Evolutionary conservation across 2,888 invertebrate genomes (phyloP), one percentile per base, ranked within the genome.

Genomic region (Athrips mouffetella): DNA sequence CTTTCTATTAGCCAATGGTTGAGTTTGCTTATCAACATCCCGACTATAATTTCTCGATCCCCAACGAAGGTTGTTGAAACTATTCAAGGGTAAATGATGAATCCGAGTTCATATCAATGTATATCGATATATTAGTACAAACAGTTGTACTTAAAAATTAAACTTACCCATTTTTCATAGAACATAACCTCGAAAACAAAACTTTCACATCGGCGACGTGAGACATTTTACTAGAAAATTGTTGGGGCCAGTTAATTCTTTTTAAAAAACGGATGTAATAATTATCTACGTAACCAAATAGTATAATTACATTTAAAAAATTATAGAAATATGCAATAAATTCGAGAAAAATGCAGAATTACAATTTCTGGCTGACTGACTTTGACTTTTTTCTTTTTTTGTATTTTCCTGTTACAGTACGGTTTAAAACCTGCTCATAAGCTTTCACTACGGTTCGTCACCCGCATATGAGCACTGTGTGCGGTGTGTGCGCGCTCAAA

Each of bases 161-260:
- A 51, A 60, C 76, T 70, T 67, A 86, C 88, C 86, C 80, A 76
- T 84, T 85, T 74, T 86, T 88, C 62, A 83, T 58, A 59, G 82
- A 77, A 76, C 79, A 80, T 80, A 88, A 82, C 82, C 88, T 85
- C 73, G 75, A 73, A 69, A 87, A 74, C 29, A 88, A 62, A 62
- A 79, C 65, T 79, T 83, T 88, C 62, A 85, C 73, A 54, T 88
- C 88, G 46, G 82, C 70, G 55, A 84, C 74, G 67, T 88, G 88
- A 60, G 88, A 76, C 88, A 88, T 88, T 51, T 56, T 75, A n/a
- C 13, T 25, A 23, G n/a, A 13, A 23, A 23, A 13, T 11, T 13
- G 8, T 11, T 8, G 15, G 16, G 33, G 15, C 33, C 15, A 1
- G 16, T 33, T 15, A 33, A 33, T 33, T 7, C 8, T 7, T 33